A percentile compares a stretch with the other conserved stretches of the same genome.
These are phyloP conservation scores for Reticulitermes lucifugus DNA, from an alignment of 2,888 invertebrate species.

Conservation along the genomic window DNA sequence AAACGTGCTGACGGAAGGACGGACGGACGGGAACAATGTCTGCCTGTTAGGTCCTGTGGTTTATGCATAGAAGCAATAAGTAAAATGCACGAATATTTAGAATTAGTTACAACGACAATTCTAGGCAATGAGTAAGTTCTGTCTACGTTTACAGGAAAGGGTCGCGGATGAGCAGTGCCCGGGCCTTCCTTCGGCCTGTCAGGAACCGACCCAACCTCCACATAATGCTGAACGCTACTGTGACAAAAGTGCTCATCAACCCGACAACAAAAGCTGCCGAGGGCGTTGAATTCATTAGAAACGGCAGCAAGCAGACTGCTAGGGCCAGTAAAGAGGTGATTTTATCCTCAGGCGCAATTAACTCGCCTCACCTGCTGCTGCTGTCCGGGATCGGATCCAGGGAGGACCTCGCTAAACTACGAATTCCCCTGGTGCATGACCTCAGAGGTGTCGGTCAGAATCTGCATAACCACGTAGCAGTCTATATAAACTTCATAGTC, in stretches of 20 bases:
- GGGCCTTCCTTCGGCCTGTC: constrained; percentile 71
- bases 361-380: constrained; percentile 75
- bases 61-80: neutral
- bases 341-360: constrained; percentile 73
- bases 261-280: constrained; percentile 67
- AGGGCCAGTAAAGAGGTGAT: constrained; percentile 69
- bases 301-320: constrained; percentile 58
- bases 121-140: no score
- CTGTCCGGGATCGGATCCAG: constrained; percentile 77
- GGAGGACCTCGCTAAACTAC: constrained; percentile 69
- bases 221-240: constrained; percentile 72
- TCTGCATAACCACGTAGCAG: constrained; percentile 76
- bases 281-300: constrained; percentile 69
- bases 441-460: constrained; percentile 78
- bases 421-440: constrained; percentile 71
- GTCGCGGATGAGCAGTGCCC: constrained; percentile 71
- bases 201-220: constrained; percentile 71
- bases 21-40: neutral
- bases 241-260: constrained; percentile 68
- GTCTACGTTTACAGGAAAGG: constrained; percentile 65
- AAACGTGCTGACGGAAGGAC: no score
- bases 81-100: neutral
- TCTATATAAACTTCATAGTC: constrained; percentile 68
- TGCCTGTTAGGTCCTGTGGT: neutral
- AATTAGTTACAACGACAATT: neutral